phyloP scores from a whole-genome alignment of 53 echinoderm and acorn worm genomes.

The Actinopyga echinites region DNA sequence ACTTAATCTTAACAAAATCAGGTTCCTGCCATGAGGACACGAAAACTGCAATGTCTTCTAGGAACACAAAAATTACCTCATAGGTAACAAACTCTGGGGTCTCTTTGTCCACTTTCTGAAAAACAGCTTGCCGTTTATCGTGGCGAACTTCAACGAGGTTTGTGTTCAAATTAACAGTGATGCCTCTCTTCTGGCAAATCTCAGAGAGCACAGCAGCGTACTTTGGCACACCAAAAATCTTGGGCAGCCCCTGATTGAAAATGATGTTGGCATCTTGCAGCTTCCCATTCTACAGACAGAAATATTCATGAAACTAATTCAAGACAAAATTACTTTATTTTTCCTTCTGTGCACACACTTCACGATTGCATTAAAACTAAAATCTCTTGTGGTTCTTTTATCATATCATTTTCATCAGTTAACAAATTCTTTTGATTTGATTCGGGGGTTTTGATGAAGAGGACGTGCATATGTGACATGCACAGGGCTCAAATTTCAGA shows the following conservation, averaged over 20 bases:
- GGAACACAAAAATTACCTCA: slow-evolving; percentile 67
- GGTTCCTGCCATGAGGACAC: not conserved
- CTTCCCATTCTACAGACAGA: slow-evolving; percentile 67
- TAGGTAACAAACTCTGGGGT: slow-evolving; percentile 73
- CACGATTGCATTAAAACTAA: too few species aligned
- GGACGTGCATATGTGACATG: too few species aligned
- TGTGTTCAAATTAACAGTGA: slow-evolving; percentile 70
- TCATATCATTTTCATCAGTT: too few species aligned
- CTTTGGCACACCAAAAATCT: slow-evolving; percentile 83
- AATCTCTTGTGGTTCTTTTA: too few species aligned
- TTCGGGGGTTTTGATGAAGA: too few species aligned
- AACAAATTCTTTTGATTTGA: too few species aligned
- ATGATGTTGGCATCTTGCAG: slow-evolving; percentile 71
- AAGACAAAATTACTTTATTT: too few species aligned
- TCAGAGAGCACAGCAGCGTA: slow-evolving; percentile 73
- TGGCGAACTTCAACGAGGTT: slow-evolving; percentile 82
- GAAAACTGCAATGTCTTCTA: too few species aligned
- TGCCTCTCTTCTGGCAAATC: slow-evolving; percentile 71
- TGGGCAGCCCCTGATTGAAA: slow-evolving; percentile 66
- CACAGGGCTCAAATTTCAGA: too few species aligned
- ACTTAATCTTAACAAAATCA: not conserved
- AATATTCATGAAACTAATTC: not conserved
- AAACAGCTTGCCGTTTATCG: slow-evolving; percentile 80
- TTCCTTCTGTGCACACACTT: too few species aligned
- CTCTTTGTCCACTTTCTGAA: slow-evolving; percentile 66